Conservation (phyloP, 2,113 vertebrate genomes). For the Passerina amoena region DNA sequence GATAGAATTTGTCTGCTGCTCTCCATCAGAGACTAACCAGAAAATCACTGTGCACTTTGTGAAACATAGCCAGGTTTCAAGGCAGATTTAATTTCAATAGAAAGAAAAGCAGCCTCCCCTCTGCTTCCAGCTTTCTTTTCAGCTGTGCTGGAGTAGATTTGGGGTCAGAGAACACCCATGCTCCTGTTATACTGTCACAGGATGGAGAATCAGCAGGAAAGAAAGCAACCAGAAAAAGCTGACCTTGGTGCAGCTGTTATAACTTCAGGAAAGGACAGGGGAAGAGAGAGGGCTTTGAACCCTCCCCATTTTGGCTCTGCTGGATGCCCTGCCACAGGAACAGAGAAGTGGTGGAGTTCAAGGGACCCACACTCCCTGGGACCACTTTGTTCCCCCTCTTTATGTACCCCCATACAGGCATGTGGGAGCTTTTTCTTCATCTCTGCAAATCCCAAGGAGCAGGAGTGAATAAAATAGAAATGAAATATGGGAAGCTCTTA, state of each 20-base stretch:
- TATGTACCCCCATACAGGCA: background rate
- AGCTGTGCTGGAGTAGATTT: background rate
- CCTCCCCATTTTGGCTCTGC: constrained; percentile 1
- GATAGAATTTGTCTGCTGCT: background rate
- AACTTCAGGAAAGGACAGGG: background rate
- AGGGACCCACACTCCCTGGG: background rate
- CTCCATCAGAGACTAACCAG: background rate
- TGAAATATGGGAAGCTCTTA: constrained; percentile 21
- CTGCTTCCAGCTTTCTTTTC: background rate
- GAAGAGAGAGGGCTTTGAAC: constrained; percentile 23
- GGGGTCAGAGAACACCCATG: constrained; percentile 34
- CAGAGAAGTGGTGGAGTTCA: background rate
- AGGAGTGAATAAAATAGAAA: background rate
- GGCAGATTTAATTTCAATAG: background rate
- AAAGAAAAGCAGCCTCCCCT: background rate
- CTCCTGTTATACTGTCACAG: background rate
- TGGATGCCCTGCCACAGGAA: background rate
- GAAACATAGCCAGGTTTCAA: constrained; percentile 1
- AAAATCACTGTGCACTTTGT: background rate
- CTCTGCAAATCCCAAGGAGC: background rate
- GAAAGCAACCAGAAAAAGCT: constrained; percentile 25
- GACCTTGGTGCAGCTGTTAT: constrained; percentile 19
- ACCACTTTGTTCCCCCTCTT: rapidly evolving
- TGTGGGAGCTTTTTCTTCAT: background rate
- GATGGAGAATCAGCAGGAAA: constrained; percentile 30